Conservation (phyloP, 1,140 invertebrate species). For the Aporrectodea caliginosa region DNA sequence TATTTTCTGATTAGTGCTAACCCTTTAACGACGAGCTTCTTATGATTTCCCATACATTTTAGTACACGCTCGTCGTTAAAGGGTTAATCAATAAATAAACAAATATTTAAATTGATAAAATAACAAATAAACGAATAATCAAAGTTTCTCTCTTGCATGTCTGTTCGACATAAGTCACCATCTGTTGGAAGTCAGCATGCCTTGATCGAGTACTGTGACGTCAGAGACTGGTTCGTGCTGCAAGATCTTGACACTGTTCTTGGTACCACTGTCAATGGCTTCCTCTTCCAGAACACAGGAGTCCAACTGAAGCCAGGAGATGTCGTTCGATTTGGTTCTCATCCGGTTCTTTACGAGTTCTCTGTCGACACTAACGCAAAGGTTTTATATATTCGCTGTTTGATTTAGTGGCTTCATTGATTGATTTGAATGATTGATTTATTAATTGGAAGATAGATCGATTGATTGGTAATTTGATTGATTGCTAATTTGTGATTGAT, state of each 20-base stretch:
- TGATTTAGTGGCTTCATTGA: too few relatives aligned
- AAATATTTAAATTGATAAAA: too few relatives aligned
- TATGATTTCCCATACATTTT: background rate
- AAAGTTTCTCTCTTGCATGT: too few relatives aligned
- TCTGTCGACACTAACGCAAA: slow-evolving; percentile 16
- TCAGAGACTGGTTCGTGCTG: slow-evolving; percentile 52
- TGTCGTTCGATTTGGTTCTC: slow-evolving; percentile 51
- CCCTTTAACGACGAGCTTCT: background rate
- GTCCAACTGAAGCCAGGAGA: slow-evolving; percentile 53
- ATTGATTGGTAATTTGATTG: too few relatives aligned
- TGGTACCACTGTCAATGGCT: slow-evolving; percentile 56
- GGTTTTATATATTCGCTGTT: too few relatives aligned
- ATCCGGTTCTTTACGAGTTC: slow-evolving; percentile 47
- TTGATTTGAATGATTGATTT: too few relatives aligned
- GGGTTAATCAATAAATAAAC: too few relatives aligned
- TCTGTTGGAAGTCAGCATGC: slow-evolving; percentile 52
- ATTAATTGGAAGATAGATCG: too few relatives aligned
- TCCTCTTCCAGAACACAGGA: slow-evolving; percentile 54
- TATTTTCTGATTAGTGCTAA: background rate
- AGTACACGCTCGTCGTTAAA: too few relatives aligned
- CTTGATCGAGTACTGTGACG: slow-evolving; percentile 52
- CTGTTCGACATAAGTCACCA: too few relatives aligned
- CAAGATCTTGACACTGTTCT: slow-evolving; percentile 54
- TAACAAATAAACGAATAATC: too few relatives aligned
- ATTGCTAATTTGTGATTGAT: too few relatives aligned